A percentile compares a stretch with the other conserved stretches of the same genome.
These are phyloP conservation scores for Leptocoma aspasia DNA, from an alignment of 2,113 vertebrate genomes.

Conservation along the genomic window DNA sequence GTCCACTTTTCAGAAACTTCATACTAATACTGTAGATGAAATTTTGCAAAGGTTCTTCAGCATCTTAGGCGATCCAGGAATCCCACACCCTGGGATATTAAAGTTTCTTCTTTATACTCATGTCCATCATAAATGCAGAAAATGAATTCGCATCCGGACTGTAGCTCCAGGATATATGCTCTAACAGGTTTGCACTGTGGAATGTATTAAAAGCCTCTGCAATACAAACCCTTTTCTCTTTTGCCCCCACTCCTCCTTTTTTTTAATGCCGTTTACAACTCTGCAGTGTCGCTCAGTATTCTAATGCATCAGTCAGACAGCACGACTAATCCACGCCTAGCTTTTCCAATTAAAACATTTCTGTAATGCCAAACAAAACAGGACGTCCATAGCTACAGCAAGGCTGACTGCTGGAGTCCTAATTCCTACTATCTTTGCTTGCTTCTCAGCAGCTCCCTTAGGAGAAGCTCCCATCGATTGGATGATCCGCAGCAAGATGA, in stretches of 20 bases:
- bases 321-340: conserved; percentile 65
- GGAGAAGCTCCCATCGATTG: conserved; percentile 85
- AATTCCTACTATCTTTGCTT: conserved; percentile 75
- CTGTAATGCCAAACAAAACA: conserved; percentile 55
- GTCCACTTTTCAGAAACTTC: conserved; percentile 66
- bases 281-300: conserved; percentile 71
- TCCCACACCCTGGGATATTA: conserved; percentile 64
- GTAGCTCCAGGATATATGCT: conserved; percentile 48
- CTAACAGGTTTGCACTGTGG: conserved; percentile 70
- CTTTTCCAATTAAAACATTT: conserved; percentile 67
- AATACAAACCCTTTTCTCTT: conserved; percentile 51
- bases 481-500: conserved; percentile 89
- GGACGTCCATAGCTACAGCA: conserved; percentile 70
- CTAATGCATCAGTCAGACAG: conserved; percentile 65
- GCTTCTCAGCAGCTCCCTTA: conserved; percentile 82
- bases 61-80: conserved; percentile 50
- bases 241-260: background rate
- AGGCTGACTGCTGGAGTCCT: conserved; percentile 68
- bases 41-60: conserved; percentile 63
- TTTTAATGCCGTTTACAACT: conserved; percentile 72
- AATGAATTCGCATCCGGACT: conserved; percentile 22
- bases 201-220: conserved; percentile 65
- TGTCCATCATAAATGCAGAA: conserved; percentile 35
- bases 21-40: conserved; percentile 31
- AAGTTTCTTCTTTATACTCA: conserved; percentile 75